Evolutionary conservation across 2,888 invertebrate species (phyloP).

Genomic region (Drosophila testacea): DNA sequence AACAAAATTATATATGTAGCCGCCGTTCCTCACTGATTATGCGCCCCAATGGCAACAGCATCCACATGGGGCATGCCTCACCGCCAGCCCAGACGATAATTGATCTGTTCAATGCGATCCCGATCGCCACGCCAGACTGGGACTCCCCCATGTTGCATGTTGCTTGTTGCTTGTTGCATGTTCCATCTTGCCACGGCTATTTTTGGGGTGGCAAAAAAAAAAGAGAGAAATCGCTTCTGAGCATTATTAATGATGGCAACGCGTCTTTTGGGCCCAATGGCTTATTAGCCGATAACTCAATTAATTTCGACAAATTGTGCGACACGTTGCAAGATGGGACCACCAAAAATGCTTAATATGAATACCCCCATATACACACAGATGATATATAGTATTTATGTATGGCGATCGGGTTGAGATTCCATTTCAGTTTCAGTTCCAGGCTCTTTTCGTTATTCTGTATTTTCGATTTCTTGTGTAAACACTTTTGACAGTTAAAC

Average conservation of each 20-base stretch:
- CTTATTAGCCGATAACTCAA: constrained; percentile 78
- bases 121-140: constrained; percentile 58
- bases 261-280: constrained; percentile 52
- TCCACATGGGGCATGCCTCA: constrained; percentile 20
- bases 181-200: constrained; percentile 32
- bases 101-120: constrained; percentile 72
- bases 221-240: constrained; percentile 41
- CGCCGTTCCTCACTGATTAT: constrained; percentile 52
- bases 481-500: constrained; percentile 5
- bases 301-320: constrained; percentile 75
- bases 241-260: constrained; percentile 77
- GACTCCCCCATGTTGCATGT: constrained; percentile 60
- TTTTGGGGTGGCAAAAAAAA: constrained; percentile 60
- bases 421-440: neutral
- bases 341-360: constrained; percentile 48
- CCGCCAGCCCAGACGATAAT: constrained; percentile 58
- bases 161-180: constrained; percentile 10
- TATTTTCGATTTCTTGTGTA: constrained; percentile 3
- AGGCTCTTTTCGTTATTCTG: neutral
- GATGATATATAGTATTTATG: neutral
- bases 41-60: constrained; percentile 40
- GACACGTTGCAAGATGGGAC: constrained; percentile 17
- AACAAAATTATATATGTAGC: constrained; percentile 53
- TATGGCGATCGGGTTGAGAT: constrained; percentile 11
- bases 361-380: neutral